A percentile compares a stretch with the other conserved stretches of the same genome.
Evolutionary conservation across 2,888 invertebrate species (phyloP).

Genomic region (Quadroppia sp.): DNA sequence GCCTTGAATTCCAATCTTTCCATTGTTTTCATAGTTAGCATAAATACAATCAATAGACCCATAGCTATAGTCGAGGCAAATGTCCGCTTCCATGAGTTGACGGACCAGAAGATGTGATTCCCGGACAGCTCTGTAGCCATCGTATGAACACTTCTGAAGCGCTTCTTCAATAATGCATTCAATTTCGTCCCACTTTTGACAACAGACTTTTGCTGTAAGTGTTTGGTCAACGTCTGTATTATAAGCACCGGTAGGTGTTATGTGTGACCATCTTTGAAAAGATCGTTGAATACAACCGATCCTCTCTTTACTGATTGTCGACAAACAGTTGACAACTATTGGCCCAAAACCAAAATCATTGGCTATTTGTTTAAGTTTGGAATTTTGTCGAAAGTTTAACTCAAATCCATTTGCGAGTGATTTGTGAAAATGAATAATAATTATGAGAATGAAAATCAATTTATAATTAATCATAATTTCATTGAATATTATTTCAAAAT

Average conservation of each 20-base stretch:
- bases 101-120: neutral
- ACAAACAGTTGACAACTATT: neutral
- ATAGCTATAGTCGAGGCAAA: neutral
- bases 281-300: neutral
- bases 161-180: neutral
- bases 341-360: slow-evolving; percentile 14
- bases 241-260: too few relatives aligned
- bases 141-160: neutral
- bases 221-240: too few relatives aligned
- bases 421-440: neutral
- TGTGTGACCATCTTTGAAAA: too few relatives aligned
- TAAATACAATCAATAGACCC: neutral
- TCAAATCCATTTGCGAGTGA: neutral
- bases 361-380: slow-evolving; percentile 12
- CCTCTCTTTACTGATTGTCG: neutral
- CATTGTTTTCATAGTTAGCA: neutral
- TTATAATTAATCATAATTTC: neutral
- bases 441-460: neutral
- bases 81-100: slow-evolving; percentile 4
- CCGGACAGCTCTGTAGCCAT: neutral
- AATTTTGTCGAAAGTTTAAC: neutral
- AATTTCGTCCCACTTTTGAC: neutral
- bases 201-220: neutral
- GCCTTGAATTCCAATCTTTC: too few relatives aligned
- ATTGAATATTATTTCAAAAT: neutral